Evolutionary conservation across 2,888 invertebrate species (phyloP), one percentile per base, ranked within the genome.

Genomic region (Leptinotarsa rubiginosa): DNA sequence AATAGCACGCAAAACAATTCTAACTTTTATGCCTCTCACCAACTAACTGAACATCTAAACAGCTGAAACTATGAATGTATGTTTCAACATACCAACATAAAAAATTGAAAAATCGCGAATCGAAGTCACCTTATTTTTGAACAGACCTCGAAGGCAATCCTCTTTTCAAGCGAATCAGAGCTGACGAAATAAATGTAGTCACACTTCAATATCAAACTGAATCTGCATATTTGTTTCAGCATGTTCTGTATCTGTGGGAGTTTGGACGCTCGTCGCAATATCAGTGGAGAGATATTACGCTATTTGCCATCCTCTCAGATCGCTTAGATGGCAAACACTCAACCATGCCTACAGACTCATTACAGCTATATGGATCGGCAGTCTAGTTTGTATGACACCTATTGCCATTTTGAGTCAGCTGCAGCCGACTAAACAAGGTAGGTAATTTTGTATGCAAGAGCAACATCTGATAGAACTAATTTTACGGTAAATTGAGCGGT

Each of bases 251-350:
- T 91, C 92, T 2, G 94, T 94, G 15, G 92, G 92, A 22, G 94
- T 93, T 4, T 94, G 94, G 91, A 95, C 95, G 0, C 85, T 95
- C 79, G 94, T 94, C 47, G 93, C 93, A 67, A 94, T 95, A 79
- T 94, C 94, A 7, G 90, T 94, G 81, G 94, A 95, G 85, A 89
- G 94, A 16, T 95, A 94, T 86, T 94, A 93, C 86, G 95, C 94
- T 78, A 94, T 95, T 81, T 94, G 94, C 84, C 92, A 93, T 85
- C 94, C 95, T 0, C 86, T 95, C 64, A 89, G 92, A 73, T 94
- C 94, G 1, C 87, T 94, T 47, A 88, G 92, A 75, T 95, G 94
- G 94, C 94, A 94, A 87, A 94, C 94, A 0, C 87, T 92, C 75
- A 91, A 91, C 69, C 94, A 95, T 87, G 92, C 94, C 56, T 93